Percentiles rank a stretch among this genome's conserved stretches.
phyloP scores from a whole-genome alignment of 2,888 invertebrate genomes.

The Seira ritae region DNA sequence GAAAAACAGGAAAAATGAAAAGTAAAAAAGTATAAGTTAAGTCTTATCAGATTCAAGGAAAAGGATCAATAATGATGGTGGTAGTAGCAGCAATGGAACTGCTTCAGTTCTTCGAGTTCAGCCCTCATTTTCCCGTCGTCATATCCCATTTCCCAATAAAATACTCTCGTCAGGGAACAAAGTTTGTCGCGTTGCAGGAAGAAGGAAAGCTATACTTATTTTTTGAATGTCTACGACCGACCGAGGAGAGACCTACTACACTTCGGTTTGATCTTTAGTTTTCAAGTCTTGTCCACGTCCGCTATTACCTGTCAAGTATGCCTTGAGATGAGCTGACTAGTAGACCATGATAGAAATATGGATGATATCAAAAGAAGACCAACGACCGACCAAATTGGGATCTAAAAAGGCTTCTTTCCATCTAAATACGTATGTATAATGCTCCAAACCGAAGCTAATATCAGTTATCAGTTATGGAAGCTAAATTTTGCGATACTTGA shows the following conservation, averaged over 20 bases:
- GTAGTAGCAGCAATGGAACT: not conserved
- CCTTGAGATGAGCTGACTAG: too few species aligned
- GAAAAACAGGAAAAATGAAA: constrained; percentile 7
- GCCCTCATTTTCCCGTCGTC: not conserved
- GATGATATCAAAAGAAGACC: too few species aligned
- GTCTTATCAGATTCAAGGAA: not conserved
- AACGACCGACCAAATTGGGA: too few species aligned
- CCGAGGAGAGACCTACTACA: not conserved
- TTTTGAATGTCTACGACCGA: constrained; percentile 6
- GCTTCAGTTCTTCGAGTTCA: not conserved
- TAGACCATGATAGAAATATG: too few species aligned
- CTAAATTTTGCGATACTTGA: too few species aligned
- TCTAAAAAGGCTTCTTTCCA: too few species aligned
- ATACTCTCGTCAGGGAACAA: not conserved
- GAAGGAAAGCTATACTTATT: not conserved
- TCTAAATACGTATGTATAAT: too few species aligned
- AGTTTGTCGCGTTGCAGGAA: not conserved
- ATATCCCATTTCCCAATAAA: not conserved
- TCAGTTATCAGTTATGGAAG: too few species aligned
- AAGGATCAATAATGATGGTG: not conserved
- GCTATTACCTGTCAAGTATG: too few species aligned
- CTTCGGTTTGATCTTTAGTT: too few species aligned
- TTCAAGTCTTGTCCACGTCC: too few species aligned
- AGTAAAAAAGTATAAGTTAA: not conserved
- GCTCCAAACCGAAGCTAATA: too few species aligned